A percentile compares a stretch with the other conserved stretches of the same genome.
Conservation (phyloP, 2,888 invertebrate genomes). For the Cheilosia impressa region DNA sequence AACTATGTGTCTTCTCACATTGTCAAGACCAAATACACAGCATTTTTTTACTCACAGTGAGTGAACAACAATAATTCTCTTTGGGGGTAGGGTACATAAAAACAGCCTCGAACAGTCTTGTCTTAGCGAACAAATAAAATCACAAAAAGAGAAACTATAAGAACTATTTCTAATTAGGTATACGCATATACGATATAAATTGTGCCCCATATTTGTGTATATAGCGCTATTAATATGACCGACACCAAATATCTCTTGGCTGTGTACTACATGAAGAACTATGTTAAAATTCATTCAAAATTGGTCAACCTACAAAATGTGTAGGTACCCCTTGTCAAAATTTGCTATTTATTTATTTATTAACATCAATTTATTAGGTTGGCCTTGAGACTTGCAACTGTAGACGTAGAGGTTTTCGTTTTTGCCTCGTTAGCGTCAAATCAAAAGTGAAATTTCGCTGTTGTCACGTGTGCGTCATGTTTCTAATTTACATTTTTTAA, state of each 20-base stretch:
- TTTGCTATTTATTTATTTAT: conserved; percentile 13
- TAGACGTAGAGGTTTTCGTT: neutral
- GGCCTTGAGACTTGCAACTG: conserved; percentile 14
- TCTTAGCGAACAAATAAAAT: no score
- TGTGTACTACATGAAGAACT: neutral
- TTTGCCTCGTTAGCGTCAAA: conserved; percentile 22
- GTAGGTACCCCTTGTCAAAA: neutral
- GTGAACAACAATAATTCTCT: no score
- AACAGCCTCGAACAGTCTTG: no score
- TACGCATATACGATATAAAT: no score
- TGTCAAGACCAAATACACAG: no score
- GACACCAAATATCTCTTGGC: neutral
- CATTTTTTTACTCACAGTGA: no score
- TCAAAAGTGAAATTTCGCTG: neutral
- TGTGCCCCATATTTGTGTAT: no score
- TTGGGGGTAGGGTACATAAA: no score
- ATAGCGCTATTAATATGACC: no score
- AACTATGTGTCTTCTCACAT: no score
- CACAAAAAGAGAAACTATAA: no score
- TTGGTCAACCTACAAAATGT: neutral
- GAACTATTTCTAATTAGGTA: no score
- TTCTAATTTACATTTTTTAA: conserved; percentile 11
- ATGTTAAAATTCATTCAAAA: neutral
- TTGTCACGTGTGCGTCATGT: conserved; percentile 34
- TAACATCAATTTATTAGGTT: conserved; percentile 21